phyloP scores from a whole-genome alignment of 2,888 invertebrate genomes.

The Pediacus dermestoides region DNA sequence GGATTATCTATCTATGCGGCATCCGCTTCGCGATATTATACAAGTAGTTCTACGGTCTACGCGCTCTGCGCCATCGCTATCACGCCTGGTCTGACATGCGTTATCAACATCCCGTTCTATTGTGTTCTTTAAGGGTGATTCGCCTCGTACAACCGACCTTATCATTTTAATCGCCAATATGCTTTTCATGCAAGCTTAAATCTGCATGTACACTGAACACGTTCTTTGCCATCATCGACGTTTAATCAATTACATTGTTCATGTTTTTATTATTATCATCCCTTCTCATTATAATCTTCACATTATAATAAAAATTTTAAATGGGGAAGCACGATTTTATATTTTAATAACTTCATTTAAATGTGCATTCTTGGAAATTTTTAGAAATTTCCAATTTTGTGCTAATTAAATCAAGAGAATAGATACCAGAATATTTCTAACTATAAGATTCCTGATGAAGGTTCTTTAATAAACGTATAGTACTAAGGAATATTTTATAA shows the following conservation, averaged over 20 bases:
- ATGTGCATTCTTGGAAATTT: no score
- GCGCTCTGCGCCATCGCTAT: constrained; percentile 19
- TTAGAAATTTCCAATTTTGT: no score
- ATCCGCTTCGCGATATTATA: constrained; percentile 12
- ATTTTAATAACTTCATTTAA: no score
- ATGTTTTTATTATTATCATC: no score
- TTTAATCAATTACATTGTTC: constrained; percentile 2
- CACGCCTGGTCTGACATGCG: constrained; percentile 31
- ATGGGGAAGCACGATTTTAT: no score
- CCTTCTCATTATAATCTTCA: no score
- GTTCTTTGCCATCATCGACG: background rate
- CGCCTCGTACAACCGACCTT: constrained; percentile 26
- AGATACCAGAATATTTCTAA: no score
- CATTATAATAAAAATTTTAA: no score
- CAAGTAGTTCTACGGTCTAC: constrained; percentile 14
- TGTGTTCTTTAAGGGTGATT: constrained; percentile 32
- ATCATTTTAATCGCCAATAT: constrained; percentile 36
- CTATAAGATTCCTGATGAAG: no score
- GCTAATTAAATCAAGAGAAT: no score
- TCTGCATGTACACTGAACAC: constrained; percentile 17
- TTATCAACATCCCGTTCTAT: constrained; percentile 33
- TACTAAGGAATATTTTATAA: no score
- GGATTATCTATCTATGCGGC: constrained; percentile 37
- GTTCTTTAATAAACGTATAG: no score
- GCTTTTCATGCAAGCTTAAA: constrained; percentile 33